These are phyloP conservation scores for Cydia splendana DNA, from an alignment of 1,140 invertebrate genomes.

Conservation along the genomic window DNA sequence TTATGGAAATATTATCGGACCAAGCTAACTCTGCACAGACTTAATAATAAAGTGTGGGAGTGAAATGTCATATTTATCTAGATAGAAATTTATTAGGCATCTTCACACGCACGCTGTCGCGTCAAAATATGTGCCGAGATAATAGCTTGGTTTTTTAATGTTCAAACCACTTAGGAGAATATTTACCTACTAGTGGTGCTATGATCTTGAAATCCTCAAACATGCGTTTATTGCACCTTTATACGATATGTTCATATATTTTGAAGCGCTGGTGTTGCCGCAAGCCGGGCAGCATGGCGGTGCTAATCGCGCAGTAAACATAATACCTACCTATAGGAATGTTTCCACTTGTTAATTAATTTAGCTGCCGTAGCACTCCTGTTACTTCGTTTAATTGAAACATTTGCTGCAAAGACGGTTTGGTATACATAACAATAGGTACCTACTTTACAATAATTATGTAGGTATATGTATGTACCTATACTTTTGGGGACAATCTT, in stretches of 20 bases:
- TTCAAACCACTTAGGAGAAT: no score
- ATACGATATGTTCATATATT: background rate
- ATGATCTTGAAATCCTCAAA: background rate
- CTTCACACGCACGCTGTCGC: no score
- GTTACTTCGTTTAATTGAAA: slow-evolving; percentile 14
- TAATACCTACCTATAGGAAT: slow-evolving; percentile 21
- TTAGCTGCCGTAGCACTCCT: slow-evolving; percentile 18
- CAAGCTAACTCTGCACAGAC: no score
- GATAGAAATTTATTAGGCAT: no score
- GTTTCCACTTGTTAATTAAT: slow-evolving; percentile 30
- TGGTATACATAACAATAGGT: background rate
- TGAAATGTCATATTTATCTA: no score
- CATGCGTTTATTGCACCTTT: background rate
- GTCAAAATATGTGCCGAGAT: no score
- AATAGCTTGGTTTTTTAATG: no score
- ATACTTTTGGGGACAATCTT: no score
- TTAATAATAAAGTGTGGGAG: no score
- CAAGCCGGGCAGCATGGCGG: background rate
- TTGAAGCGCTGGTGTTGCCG: background rate
- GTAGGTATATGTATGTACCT: no score
- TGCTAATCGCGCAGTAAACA: slow-evolving; percentile 29
- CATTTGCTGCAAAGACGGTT: background rate
- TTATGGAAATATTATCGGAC: no score
- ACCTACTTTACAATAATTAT: no score
- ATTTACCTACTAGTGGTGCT: background rate